Evolutionary conservation across 2,888 invertebrate species (phyloP).

Genomic region (Drosophila borealis): DNA sequence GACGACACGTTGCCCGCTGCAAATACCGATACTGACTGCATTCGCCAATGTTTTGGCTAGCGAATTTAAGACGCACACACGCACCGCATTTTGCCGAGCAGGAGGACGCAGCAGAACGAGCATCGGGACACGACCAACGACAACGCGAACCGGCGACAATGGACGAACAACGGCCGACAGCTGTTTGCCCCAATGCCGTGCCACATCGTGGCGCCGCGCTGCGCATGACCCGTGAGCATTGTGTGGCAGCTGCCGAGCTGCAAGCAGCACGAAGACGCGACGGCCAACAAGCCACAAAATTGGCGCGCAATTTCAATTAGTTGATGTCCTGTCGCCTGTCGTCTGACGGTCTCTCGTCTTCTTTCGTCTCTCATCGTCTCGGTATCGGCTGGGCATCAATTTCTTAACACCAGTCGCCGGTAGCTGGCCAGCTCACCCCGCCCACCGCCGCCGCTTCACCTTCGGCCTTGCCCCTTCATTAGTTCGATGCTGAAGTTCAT

Average conservation of each 20-base stretch:
- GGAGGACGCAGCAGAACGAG: conserved; percentile 31
- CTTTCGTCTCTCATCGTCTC: conserved; percentile 4
- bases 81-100: conserved; percentile 13
- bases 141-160: conserved; percentile 8
- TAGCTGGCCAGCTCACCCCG: background rate
- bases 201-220: conserved; percentile 13
- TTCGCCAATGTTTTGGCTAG: conserved; percentile 62
- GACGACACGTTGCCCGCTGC: conserved; percentile 68
- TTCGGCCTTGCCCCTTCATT: conserved; percentile 34
- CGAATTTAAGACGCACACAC: conserved; percentile 62
- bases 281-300: conserved; percentile 76
- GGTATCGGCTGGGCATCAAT: conserved; percentile 47
- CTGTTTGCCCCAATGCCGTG: conserved; percentile 30
- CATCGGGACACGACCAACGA: conserved; percentile 33
- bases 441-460: background rate
- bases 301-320: conserved; percentile 80
- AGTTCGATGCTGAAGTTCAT: conserved; percentile 47
- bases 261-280: conserved; percentile 20
- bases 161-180: conserved; percentile 20
- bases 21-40: conserved; percentile 77
- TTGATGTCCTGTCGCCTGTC: conserved; percentile 68
- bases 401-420: conserved; percentile 54
- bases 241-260: conserved; percentile 1
- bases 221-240: conserved; percentile 61
- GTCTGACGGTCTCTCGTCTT: conserved; percentile 10